Evolutionary conservation across 2,888 invertebrate genomes (phyloP), one percentile per base, ranked within the genome.

Genomic region (Pristionchus exspectatus): DNA sequence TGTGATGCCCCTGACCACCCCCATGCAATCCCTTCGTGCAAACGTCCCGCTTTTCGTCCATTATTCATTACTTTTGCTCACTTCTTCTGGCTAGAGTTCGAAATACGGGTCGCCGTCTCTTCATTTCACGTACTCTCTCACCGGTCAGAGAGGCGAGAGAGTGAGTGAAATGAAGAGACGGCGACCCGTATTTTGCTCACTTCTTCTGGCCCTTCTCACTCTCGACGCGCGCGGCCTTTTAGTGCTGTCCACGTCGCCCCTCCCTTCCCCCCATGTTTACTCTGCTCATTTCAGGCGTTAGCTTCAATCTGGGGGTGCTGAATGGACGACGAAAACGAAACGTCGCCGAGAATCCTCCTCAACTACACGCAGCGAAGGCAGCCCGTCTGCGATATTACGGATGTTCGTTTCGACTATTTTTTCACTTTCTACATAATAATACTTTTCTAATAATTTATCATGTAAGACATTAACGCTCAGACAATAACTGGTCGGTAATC

Each of bases 241-340:
- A 74, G 38, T 74, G 44, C 44, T 50, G 3, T 50, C 44, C 44
- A 50, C 44, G 44, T 50, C 44, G 5, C 38, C 30, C 74, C 2
- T 14, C 14, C 10, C 30, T 27, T 33, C 27, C 10, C 38, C 74
- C 38, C 27, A 10, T 74, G 38, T 74, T 74, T 74, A 74, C 74
- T 74, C 74, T 74, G 74, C 81, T 81, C 81, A 27, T 81, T 54
- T 81, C 50, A 81, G 81, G 44, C 72, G 30, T 72, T 30, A 72
- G 72, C n/a, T 63, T 33, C 81, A 21, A 27, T 50, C 50, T 27
- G 3, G 72, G 33, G 72, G 33, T 12, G 59, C 30, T 44, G 50
- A 81, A 81, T 81, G 81, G 81, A 81, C n/a, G 81, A 81, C 50
- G 74, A 74, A 24, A 81, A 81, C 81, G 81, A 44, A n/a, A 81